Evolutionary conservation across 2,888 invertebrate genomes (phyloP).

Genomic region (Onthophagus sagittarius): DNA sequence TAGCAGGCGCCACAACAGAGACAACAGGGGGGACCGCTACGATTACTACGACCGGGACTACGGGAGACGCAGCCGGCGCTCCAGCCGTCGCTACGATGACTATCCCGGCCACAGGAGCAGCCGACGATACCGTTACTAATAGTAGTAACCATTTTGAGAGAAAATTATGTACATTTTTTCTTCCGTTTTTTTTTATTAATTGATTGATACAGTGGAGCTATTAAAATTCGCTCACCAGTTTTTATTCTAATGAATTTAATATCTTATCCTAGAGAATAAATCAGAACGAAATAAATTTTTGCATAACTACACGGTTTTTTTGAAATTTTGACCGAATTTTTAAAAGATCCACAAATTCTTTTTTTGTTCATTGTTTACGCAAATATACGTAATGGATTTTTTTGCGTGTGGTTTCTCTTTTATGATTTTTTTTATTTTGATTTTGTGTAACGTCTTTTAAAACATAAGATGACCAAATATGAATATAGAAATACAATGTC

Average conservation of each 20-base stretch:
- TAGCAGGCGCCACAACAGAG: conserved; percentile 36
- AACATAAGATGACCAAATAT: not conserved
- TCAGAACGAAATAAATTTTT: not conserved
- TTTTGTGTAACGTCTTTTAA: not conserved
- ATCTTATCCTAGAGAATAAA: too few relatives aligned
- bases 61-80: conserved; percentile 38
- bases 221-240: not conserved
- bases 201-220: not conserved
- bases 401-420: not conserved
- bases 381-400: not conserved
- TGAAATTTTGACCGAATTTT: not conserved
- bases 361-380: not conserved
- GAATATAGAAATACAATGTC: not conserved
- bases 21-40: conserved; percentile 40
- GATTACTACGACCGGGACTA: conserved; percentile 42
- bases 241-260: not conserved
- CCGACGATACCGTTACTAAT: conserved; percentile 39
- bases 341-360: not conserved
- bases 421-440: not conserved
- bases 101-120: conserved; percentile 37
- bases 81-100: conserved; percentile 41
- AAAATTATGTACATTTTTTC: not conserved
- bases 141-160: not conserved
- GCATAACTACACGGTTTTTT: not conserved
- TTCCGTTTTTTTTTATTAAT: not conserved